Conservation (phyloP, 2,113 vertebrate species). For the Microtus oregoni region DNA sequence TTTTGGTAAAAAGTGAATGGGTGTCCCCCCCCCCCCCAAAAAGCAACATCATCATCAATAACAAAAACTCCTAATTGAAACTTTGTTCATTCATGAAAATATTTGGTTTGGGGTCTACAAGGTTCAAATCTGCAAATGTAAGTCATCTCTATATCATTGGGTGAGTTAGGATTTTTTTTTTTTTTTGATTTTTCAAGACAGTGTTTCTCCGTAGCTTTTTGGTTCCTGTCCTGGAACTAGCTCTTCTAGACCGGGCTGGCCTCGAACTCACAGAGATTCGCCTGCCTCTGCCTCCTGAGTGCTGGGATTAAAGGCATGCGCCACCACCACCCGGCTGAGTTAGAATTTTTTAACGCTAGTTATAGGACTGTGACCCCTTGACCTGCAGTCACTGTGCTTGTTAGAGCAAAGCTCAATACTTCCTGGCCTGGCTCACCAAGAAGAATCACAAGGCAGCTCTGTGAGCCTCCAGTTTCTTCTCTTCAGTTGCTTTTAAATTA, state of each 20-base stretch:
- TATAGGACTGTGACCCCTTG: background rate
- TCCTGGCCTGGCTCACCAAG: slow-evolving; percentile 10
- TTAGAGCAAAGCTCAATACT: background rate
- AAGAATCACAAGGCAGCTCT: slow-evolving; percentile 44
- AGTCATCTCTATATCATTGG: slow-evolving; percentile 7
- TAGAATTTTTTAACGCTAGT: slow-evolving; percentile 27
- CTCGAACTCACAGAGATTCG: no score
- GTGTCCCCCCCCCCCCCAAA: background rate
- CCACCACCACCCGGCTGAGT: background rate
- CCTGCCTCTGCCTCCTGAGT: no score
- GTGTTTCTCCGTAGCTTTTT: no score
- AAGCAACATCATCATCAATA: background rate
- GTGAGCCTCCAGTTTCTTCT: background rate
- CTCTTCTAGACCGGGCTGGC: no score
- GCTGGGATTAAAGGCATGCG: no score
- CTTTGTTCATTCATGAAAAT: slow-evolving; percentile 53
- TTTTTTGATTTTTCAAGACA: slow-evolving; percentile 14
- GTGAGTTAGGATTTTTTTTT: slow-evolving; percentile 50
- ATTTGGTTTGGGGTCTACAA: slow-evolving; percentile 20
- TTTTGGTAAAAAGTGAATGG: slow-evolving; percentile 57
- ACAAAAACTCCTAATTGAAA: background rate
- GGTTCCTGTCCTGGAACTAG: no score
- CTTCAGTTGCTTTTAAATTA: slow-evolving; percentile 16
- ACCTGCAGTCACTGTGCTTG: background rate
- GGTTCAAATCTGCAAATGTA: slow-evolving; percentile 50